phyloP scores from a whole-genome alignment of 2,797 vertebrate species.

The Anabacerthia variegaticeps region DNA sequence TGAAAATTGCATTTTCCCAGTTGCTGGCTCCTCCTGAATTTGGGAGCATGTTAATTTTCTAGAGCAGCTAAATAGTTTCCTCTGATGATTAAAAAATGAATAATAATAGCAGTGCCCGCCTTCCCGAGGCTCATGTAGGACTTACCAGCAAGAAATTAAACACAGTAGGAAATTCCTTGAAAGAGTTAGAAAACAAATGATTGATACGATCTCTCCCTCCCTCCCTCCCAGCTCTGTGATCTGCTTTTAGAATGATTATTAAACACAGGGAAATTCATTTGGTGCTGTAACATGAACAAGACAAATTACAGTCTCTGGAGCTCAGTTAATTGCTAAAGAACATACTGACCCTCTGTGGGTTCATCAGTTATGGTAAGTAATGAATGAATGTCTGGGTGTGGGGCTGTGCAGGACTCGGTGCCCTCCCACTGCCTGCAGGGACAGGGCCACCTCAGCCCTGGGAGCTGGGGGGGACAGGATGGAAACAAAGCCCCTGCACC shows the following conservation, averaged over 20 bases:
- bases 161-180: slow-evolving; percentile 67
- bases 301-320: slow-evolving; percentile 66
- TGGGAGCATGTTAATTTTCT: slow-evolving; percentile 49
- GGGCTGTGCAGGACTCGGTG: background rate
- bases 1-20: slow-evolving; percentile 56
- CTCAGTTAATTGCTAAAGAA: slow-evolving; percentile 60
- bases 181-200: slow-evolving; percentile 62
- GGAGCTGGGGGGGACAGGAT: background rate
- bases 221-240: slow-evolving; percentile 49
- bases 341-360: slow-evolving; percentile 46
- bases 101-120: slow-evolving; percentile 25
- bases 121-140: slow-evolving; percentile 41
- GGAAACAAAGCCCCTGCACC: background rate
- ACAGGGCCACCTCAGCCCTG: background rate
- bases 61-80: slow-evolving; percentile 42
- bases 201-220: slow-evolving; percentile 59
- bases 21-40: slow-evolving; percentile 50
- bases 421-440: background rate
- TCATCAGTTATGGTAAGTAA: slow-evolving; percentile 46
- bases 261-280: slow-evolving; percentile 64
- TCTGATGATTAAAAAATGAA: slow-evolving; percentile 57
- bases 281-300: slow-evolving; percentile 55
- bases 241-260: slow-evolving; percentile 63
- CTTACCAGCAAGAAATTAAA: slow-evolving; percentile 61
- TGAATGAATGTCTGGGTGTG: background rate